A percentile compares a stretch with the other conserved stretches of the same genome.
Evolutionary conservation across 2,888 invertebrate species (phyloP).

Genomic region (Eurytoma californica): DNA sequence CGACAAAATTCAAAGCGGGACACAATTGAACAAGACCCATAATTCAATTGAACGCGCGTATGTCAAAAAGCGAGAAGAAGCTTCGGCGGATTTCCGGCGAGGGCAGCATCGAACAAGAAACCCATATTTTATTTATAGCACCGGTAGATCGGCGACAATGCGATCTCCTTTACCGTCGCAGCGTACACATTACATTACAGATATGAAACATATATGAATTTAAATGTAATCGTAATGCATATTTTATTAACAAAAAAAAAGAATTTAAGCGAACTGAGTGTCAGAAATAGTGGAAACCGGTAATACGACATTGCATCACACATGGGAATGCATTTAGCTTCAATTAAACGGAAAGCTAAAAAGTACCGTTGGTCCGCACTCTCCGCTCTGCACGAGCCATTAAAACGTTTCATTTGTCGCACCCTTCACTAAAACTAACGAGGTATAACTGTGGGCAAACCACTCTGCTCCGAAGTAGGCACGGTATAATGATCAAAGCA

Average conservation of each 20-base stretch:
- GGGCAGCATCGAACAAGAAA: slow-evolving; percentile 64
- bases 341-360: slow-evolving; percentile 34
- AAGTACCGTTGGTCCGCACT: background rate
- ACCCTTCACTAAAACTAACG: slow-evolving; percentile 44
- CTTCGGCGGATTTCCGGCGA: slow-evolving; percentile 60
- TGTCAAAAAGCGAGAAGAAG: slow-evolving; percentile 47
- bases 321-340: slow-evolving; percentile 39
- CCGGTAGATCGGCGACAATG: slow-evolving; percentile 10
- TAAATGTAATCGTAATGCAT: too few relatives aligned
- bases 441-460: slow-evolving; percentile 14
- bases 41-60: slow-evolving; percentile 19
- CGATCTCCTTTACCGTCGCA: slow-evolving; percentile 18
- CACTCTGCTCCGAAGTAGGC: too few relatives aligned
- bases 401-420: slow-evolving; percentile 53
- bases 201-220: background rate
- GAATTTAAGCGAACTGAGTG: too few relatives aligned
- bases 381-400: slow-evolving; percentile 23
- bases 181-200: background rate
- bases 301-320: background rate
- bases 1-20: background rate
- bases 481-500: too few relatives aligned
- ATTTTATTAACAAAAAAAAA: too few relatives aligned
- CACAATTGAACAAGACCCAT: background rate
- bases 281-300: background rate
- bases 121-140: slow-evolving; percentile 45